phyloP scores from a whole-genome alignment of 2,113 vertebrate species.

The Myanophis thanlyinensis region DNA sequence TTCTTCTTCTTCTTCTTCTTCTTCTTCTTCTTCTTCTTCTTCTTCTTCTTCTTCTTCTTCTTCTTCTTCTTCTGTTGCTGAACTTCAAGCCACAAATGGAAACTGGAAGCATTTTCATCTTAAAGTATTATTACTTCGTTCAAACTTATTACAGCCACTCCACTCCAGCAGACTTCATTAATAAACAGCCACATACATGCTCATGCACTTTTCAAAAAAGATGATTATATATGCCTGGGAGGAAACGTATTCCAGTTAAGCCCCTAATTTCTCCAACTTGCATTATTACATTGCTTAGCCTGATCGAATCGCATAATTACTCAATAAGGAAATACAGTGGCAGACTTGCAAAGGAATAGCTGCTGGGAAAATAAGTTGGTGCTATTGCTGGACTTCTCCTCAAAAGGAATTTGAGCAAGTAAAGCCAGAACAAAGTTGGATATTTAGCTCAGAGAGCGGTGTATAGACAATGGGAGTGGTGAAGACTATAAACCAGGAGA shows the following conservation, averaged over 20 bases:
- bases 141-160: neutral
- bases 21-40: accelerated
- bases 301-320: constrained; percentile 42
- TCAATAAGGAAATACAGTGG: constrained; percentile 43
- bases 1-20: accelerated
- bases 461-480: neutral
- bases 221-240: neutral
- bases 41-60: no score
- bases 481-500: neutral
- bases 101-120: neutral
- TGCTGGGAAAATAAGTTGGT: neutral
- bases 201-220: constrained; percentile 14
- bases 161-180: neutral
- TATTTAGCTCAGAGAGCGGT: neutral
- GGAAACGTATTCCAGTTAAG: constrained; percentile 38
- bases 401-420: neutral
- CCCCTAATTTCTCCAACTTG: constrained; percentile 28
- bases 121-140: neutral
- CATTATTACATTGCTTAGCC: constrained; percentile 37
- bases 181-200: neutral
- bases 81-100: neutral
- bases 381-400: constrained; percentile 20
- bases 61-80: neutral
- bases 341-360: constrained; percentile 38
- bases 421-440: neutral